phyloP scores from a whole-genome alignment of 2,113 vertebrate genomes.

The Pseudopodoces humilis region DNA sequence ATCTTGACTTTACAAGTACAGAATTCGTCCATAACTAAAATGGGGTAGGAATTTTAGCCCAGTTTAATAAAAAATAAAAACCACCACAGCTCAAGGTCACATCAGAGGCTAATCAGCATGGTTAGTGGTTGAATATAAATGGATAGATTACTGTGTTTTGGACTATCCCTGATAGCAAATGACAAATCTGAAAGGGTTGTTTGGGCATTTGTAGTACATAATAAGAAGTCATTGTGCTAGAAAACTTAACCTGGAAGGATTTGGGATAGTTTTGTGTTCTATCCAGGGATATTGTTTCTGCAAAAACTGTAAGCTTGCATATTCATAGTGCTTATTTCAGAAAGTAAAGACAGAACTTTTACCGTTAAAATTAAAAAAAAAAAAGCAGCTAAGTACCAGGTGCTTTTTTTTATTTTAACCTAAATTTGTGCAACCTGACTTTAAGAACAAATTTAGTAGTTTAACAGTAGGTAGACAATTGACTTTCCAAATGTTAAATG shows the following conservation, averaged over 20 bases:
- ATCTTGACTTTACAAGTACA: not conserved
- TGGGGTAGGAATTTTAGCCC: not conserved
- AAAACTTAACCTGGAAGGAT: not conserved
- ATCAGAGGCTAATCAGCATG: not conserved
- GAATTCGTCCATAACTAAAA: not conserved
- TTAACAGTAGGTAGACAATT: not conserved
- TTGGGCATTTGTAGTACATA: not conserved
- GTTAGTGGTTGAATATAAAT: not conserved
- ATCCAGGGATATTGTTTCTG: not conserved
- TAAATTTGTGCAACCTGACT: not conserved
- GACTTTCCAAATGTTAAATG: not conserved
- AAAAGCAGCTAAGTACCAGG: not conserved
- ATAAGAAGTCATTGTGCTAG: not conserved
- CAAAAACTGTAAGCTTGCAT: not conserved
- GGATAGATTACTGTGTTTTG: not conserved
- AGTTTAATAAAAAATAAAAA: not conserved
- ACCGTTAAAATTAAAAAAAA: not conserved
- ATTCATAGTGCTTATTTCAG: not conserved
- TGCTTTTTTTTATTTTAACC: not conserved
- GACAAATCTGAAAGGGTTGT: not conserved
- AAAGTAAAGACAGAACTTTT: not conserved
- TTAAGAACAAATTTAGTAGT: not conserved
- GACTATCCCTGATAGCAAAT: not conserved
- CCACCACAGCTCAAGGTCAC: not conserved
- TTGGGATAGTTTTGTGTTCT: not conserved